Evolutionary conservation across 2,113 vertebrate species (phyloP), one percentile per base, ranked within the genome.

Genomic region (Nannobrachium achirus): DNA sequence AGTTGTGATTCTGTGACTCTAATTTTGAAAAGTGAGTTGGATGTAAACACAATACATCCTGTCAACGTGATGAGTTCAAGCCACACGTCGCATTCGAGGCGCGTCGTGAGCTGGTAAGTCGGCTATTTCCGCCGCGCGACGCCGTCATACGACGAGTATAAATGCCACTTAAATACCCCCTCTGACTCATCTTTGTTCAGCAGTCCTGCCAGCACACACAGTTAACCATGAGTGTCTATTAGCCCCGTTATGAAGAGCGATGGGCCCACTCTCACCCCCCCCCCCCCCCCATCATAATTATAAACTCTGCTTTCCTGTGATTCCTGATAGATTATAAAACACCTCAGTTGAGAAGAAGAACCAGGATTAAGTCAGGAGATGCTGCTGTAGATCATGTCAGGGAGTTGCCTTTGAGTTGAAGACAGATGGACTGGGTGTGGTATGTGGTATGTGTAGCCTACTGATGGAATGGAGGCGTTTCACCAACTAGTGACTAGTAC

Each of bases 231-330:
- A 80, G 68, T 73, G 73, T 78, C 71, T 76, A 63, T 81, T 81
- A 79, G 74, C 70, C 38, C 66, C 40, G 20, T 84, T 69, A 86
- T 83, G 56, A 84, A 79, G 81, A 88, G 61, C 41, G 68, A 82
- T 85, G 72, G 62, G 51, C 56, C 51, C 3, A 5, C 25, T 33
- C 25, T 33, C 25, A 33, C 25, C 6, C 25, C 3, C 25, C 25
- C 6, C 25, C 3, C 25, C 25, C 20, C 64, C 50, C 56, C n/a
- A 42, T 56, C 61, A 75, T 74, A 83, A 78, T 84, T 84, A 88
- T 86, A 88, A 72, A 84, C 61, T 4, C 52, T 61, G 67, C 65
- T 20, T 66, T 19, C 18, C 16, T 62, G 51, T 68, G 59, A 67
- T 56, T 55, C 48, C 63, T 63, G 68, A 75, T 88, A 80, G 77